Evolutionary conservation across 2,797 vertebrate species (phyloP).

Genomic region (Sitta carolinensis): DNA sequence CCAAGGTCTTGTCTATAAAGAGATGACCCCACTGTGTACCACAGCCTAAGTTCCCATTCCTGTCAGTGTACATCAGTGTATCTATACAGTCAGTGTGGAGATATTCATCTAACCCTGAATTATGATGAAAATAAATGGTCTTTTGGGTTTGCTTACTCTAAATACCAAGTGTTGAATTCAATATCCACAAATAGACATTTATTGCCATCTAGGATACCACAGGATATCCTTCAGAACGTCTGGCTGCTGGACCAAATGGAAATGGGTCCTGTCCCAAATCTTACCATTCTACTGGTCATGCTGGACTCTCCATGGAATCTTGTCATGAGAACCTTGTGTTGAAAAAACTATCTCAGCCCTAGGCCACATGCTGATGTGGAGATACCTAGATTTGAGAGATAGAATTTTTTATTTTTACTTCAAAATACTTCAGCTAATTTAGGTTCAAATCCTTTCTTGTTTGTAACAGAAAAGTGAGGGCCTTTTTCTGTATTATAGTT

Average conservation of each 20-base stretch:
- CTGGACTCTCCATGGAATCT: neutral
- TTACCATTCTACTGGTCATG: neutral
- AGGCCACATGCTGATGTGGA: neutral
- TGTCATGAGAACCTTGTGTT: neutral
- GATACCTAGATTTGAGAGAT: neutral
- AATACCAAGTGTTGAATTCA: neutral
- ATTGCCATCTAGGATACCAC: neutral
- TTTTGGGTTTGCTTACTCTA: neutral
- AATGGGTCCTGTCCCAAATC: neutral
- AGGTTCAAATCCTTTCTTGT: neutral
- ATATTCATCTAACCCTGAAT: neutral
- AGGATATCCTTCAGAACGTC: neutral
- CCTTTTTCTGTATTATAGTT: neutral
- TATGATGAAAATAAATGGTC: neutral
- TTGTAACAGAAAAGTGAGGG: neutral
- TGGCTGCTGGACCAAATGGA: neutral
- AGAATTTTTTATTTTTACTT: neutral
- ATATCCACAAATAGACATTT: neutral
- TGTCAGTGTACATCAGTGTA: neutral
- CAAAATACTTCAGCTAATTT: neutral
- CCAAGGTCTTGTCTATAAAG: neutral
- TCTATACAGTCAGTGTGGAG: neutral
- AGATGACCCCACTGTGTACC: neutral
- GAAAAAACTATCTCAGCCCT: neutral
- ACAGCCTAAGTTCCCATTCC: neutral